phyloP scores from a whole-genome alignment of 1,140 invertebrate species.

The Aleiodes sp. region DNA sequence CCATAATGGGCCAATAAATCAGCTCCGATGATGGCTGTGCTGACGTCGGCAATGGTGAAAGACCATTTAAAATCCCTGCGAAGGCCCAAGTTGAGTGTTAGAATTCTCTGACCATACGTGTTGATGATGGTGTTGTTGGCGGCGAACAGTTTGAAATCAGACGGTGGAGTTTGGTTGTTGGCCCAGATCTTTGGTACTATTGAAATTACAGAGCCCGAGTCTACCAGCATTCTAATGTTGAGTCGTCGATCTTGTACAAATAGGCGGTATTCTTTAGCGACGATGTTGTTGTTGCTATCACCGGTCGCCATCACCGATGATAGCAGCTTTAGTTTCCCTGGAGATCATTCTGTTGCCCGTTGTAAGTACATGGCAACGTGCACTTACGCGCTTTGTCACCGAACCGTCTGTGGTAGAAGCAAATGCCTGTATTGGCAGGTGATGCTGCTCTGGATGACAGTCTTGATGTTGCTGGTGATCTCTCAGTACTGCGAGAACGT shows the following conservation, averaged over 20 bases:
- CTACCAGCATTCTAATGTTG: slow-evolving; percentile 1
- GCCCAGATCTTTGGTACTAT: slow-evolving; percentile 16
- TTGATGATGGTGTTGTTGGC: slow-evolving; percentile 30
- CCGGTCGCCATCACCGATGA: slow-evolving; percentile 1
- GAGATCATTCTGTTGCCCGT: background rate
- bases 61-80: slow-evolving; percentile 11
- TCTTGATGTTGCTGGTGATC: background rate
- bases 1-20: slow-evolving; percentile 35
- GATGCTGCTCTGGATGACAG: background rate
- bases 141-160: slow-evolving; percentile 22
- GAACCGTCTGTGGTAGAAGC: slow-evolving; percentile 27
- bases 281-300: slow-evolving; percentile 15
- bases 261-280: slow-evolving; percentile 23
- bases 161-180: background rate
- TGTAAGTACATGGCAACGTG: slow-evolving; percentile 7
- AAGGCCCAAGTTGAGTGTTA: slow-evolving; percentile 18
- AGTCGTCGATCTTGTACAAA: background rate
- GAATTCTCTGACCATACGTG: slow-evolving; percentile 16
- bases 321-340: slow-evolving; percentile 32
- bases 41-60: slow-evolving; percentile 35
- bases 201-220: slow-evolving; percentile 29
- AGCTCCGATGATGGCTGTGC: slow-evolving; percentile 36
- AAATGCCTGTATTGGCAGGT: background rate
- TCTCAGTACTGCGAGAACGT: background rate
- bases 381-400: slow-evolving; percentile 25